Conservation (phyloP, 2,797 vertebrate species). For the Sebastolobus altivelis region DNA sequence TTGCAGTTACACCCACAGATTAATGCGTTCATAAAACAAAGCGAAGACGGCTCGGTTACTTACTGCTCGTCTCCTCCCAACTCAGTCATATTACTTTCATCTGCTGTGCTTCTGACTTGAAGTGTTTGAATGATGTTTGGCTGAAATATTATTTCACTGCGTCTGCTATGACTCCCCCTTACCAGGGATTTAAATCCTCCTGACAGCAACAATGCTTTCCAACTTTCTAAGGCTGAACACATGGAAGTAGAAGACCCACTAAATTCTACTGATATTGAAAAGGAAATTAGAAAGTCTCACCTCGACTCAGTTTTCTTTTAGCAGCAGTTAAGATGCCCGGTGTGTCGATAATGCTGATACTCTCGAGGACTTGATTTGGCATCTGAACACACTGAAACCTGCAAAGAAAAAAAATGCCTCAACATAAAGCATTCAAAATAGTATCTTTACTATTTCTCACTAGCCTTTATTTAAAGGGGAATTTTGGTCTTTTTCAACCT, state of each 20-base stretch:
- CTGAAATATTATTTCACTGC: conserved; percentile 10
- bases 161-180: background rate
- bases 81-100: conserved; percentile 47
- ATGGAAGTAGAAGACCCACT: background rate
- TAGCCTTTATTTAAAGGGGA: background rate
- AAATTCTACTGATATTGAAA: background rate
- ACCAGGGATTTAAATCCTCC: conserved; percentile 5
- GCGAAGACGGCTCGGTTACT: conserved; percentile 28
- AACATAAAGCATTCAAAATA: background rate
- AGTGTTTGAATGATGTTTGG: conserved; percentile 22
- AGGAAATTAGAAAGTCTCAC: conserved; percentile 69
- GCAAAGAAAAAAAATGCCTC: conserved; percentile 13
- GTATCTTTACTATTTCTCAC: background rate
- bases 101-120: conserved; percentile 44
- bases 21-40: conserved; percentile 65
- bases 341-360: conserved; percentile 92
- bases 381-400: conserved; percentile 92
- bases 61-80: conserved; percentile 51
- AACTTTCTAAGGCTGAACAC: background rate
- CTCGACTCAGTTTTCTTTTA: conserved; percentile 88
- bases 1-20: conserved; percentile 76
- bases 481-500: too few relatives aligned
- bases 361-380: conserved; percentile 90
- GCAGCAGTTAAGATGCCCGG: conserved; percentile 89
- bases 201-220: background rate